Evolutionary conservation across 2,113 vertebrate genomes (phyloP).

Genomic region (Formicarius rufipectus): DNA sequence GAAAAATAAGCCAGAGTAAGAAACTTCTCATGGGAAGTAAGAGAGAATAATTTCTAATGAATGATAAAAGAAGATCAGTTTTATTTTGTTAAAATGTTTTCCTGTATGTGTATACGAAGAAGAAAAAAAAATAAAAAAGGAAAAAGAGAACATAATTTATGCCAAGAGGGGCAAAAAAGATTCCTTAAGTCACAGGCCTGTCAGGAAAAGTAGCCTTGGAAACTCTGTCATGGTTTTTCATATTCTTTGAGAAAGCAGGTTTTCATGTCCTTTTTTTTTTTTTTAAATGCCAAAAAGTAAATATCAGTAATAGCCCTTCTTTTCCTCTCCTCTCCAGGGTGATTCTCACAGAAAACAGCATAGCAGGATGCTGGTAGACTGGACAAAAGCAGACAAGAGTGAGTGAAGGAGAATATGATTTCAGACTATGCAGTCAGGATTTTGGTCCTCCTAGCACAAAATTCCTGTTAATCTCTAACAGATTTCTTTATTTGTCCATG

Average conservation of each 20-base stretch:
- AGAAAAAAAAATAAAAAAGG: background rate
- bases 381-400: background rate
- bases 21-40: background rate
- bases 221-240: background rate
- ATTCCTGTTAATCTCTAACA: background rate
- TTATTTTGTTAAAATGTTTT: background rate
- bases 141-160: background rate
- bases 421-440: background rate
- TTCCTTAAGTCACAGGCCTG: background rate
- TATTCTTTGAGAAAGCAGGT: background rate
- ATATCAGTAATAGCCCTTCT: background rate
- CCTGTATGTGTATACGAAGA: background rate
- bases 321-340: background rate
- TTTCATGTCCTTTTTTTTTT: background rate
- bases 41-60: background rate
- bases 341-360: background rate
- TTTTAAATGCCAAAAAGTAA: background rate
- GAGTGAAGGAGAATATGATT: background rate
- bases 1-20: background rate
- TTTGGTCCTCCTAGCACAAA: background rate
- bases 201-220: background rate
- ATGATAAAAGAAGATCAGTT: background rate
- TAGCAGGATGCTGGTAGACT: background rate
- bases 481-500: background rate
- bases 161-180: accelerated